Conservation (phyloP, 2,113 vertebrate species). For the Crotalus tigris region DNA sequence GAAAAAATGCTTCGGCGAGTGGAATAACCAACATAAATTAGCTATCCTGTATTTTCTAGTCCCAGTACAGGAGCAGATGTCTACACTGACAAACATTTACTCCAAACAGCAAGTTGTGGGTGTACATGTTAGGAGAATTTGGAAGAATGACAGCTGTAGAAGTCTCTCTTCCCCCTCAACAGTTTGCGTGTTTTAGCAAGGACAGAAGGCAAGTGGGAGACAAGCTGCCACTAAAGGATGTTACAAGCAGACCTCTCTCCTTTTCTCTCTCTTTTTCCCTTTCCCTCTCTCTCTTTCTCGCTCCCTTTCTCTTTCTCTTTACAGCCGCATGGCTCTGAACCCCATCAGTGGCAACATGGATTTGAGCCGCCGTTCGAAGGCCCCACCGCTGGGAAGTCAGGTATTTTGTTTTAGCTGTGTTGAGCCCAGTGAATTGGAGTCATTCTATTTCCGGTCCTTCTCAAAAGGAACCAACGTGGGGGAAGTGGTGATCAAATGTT, state of each 20-base stretch:
- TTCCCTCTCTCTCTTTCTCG: neutral
- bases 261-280: neutral
- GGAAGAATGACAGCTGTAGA: neutral
- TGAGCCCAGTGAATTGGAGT: neutral
- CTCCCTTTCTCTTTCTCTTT: neutral
- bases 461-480: neutral
- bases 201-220: constrained; percentile 17
- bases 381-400: neutral
- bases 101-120: constrained; percentile 15
- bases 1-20: neutral
- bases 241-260: neutral
- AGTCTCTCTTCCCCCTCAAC: neutral
- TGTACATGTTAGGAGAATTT: neutral
- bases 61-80: neutral
- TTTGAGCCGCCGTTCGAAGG: neutral
- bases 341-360: constrained; percentile 19
- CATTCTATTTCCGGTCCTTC: neutral
- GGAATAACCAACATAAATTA: neutral
- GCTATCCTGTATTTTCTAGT: neutral
- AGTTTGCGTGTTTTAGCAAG: neutral
- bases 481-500: too few species aligned
- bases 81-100: constrained; percentile 6
- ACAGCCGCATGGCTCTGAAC: constrained; percentile 15
- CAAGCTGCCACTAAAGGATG: neutral
- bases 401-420: neutral